These are phyloP conservation scores for Micrasema minimum DNA, from an alignment of 1,140 invertebrate genomes.

Conservation along the genomic window DNA sequence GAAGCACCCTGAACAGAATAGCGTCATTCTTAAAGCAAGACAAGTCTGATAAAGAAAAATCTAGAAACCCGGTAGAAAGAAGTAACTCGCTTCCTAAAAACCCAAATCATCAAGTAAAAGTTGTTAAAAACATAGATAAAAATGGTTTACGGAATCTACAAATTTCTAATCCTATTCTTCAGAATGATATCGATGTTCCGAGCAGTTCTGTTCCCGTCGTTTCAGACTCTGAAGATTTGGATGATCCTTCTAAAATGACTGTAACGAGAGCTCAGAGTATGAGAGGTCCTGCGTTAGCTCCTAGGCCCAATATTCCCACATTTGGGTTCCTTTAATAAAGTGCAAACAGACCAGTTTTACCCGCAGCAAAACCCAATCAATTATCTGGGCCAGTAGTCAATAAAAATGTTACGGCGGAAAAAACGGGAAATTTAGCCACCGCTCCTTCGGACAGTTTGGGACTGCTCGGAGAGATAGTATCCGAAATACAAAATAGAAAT, in stretches of 20 bases:
- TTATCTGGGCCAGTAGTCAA: conserved; percentile 48
- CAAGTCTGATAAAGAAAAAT: conserved; percentile 66
- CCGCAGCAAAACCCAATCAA: conserved; percentile 72
- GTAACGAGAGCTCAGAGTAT: conserved; percentile 82
- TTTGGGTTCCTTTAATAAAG: conserved; percentile 84
- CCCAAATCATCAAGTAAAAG: conserved; percentile 69
- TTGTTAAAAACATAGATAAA: conserved; percentile 75
- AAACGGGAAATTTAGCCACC: conserved; percentile 56
- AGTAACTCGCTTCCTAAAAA: conserved; percentile 71
- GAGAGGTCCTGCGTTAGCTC: conserved; percentile 68
- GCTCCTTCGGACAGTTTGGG: conserved; percentile 73
- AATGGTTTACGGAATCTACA: conserved; percentile 77
- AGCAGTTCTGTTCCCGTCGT: conserved; percentile 69
- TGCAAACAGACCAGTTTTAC: conserved; percentile 71
- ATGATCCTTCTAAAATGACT: conserved; percentile 64
- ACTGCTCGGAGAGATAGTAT: conserved; percentile 84
- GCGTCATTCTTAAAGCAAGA: conserved; percentile 80
- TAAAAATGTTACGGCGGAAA: conserved; percentile 57
- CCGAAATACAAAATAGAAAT: conserved; percentile 85
- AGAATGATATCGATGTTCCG: conserved; percentile 73
- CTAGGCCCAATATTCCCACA: conserved; percentile 72
- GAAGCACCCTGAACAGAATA: conserved; percentile 75
- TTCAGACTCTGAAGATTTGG: conserved; percentile 63
- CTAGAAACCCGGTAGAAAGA: conserved; percentile 67
- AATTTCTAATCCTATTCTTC: conserved; percentile 83